Evolutionary conservation across 2,888 invertebrate species (phyloP), one percentile per base, ranked within the genome.

Genomic region (Leptothorax acervorum): DNA sequence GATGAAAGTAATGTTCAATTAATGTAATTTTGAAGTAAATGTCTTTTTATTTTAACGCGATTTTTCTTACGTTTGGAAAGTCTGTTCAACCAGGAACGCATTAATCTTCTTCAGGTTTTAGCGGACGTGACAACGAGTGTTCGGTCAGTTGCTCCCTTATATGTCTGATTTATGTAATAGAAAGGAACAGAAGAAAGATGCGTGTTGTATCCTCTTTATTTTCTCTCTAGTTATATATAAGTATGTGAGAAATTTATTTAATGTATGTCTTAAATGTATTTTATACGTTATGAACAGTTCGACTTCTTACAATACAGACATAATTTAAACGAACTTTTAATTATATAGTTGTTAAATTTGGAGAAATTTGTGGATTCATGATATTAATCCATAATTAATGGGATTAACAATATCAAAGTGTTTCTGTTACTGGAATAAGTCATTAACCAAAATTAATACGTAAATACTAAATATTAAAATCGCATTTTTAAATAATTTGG

Each of bases 51-150:
- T 6, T 42, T 48, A 31, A 48, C 11, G 18, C 18, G 18, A 68
- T 9, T 48, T 48, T 23, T 1, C 5, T 68, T 68, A 45, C 31
- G 5, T 68, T 5, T 68, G 23, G 9, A 39, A 42, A 15, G 5
- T 57, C 18, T 57, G 3, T 42, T 57, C 5, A 73, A 42, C 39
- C 28, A 15, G 28, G 55, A 71, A 71, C 39, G n/a, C 55, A 73
- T 73, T 73, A 73, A 42, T 42, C 42, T 73, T 42, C 18, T 42
- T 73, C 5, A 42, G 12, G 9, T 73, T 55, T 73, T 42, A 57
- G 5, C 23, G 9, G 15, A 57, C 28, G 15, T 57, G 71, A 42
- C 23, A 39, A 71, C 35, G 35, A 35, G n/a, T n/a, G 11, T 39
- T 63, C 3, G 35, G 62, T 31, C 68, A 39, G 28, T 48, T 48